Evolutionary conservation across 2,888 invertebrate species (phyloP), one percentile per base, ranked within the genome.

Genomic region (Incurvaria masculella): DNA sequence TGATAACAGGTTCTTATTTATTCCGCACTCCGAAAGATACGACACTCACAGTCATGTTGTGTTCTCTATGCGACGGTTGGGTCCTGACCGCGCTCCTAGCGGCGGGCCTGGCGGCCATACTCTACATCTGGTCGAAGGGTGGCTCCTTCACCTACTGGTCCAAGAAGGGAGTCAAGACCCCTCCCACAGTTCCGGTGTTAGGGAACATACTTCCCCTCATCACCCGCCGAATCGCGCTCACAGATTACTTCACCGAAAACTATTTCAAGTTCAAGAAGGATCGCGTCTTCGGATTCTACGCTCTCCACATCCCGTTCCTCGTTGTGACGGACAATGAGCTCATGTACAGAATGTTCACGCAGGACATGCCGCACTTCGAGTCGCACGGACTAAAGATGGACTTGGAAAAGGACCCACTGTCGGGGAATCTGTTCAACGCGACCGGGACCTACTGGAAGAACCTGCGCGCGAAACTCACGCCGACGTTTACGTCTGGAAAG

Each of bases 381-480:
- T 33, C 33, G 8, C 33, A 33, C 33, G 33, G 33, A 4, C 33
- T 33, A n/a, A 33, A 14, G 33, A 33, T 33, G 33, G 33, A 33
- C 14, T 8, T 33, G 33, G 33, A 33, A 33, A 33, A 33, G 14
- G 33, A 33, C 33, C 52, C 52, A 2, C 19, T 52, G 2, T 26
- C 45, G 1, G 42, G 19, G 1, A 47, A 52, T 33, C 33, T 52
- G 33, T 52, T 52, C 26, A 49, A 44, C 18, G 18, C 41, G 4
- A 42, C 44, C 4, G 49, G 52, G 14, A 45, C 47, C 21, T 39
- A 17, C 6, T 48, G 48, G 48, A 23, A 26, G 16, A 41, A 5
- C 2, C 21, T 48, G 1, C 21, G 48, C 11, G 17, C 39, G 2
- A 40, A 41, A 11, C 20, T 48, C 6, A 45, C 48, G 17, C 48